Conservation (phyloP, 2,888 invertebrate genomes). For the Rhimphoctona megacephalus region DNA sequence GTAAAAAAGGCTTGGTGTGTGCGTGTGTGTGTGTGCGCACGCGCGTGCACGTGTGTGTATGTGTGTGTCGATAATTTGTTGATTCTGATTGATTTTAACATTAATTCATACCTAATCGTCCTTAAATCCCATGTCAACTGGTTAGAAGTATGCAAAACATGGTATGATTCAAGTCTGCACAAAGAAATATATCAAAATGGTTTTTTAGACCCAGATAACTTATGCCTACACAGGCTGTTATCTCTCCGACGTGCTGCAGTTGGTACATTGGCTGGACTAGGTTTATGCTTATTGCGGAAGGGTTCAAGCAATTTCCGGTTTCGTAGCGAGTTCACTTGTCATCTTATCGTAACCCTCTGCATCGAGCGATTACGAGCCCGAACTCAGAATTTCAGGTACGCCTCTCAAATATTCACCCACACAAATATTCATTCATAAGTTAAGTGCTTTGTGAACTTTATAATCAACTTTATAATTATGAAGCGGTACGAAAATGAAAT, state of each 20-base stretch:
- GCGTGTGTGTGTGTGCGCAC: too few relatives aligned
- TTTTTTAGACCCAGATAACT: not conserved
- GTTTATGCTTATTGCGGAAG: conserved; percentile 6
- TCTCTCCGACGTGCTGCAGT: not conserved
- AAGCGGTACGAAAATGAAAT: not conserved
- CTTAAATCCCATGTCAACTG: too few relatives aligned
- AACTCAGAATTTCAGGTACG: not conserved
- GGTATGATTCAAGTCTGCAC: too few relatives aligned
- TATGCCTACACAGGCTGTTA: too few relatives aligned
- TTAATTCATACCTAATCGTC: too few relatives aligned
- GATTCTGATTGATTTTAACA: not conserved
- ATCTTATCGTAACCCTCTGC: conserved; percentile 8
- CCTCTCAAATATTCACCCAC: too few relatives aligned
- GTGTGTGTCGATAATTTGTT: not conserved
- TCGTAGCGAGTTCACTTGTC: conserved; percentile 7
- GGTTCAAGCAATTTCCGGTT: conserved; percentile 16
- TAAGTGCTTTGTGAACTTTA: not conserved
- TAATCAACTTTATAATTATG: not conserved
- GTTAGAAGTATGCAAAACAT: too few relatives aligned
- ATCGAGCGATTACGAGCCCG: not conserved
- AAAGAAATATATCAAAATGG: too few relatives aligned
- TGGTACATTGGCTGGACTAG: not conserved
- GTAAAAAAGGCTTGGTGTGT: not conserved
- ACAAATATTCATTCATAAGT: too few relatives aligned
- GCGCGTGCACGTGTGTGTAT: too few relatives aligned